Percentiles rank a stretch among this genome's conserved stretches.
These are phyloP conservation scores for Phylloscopus trochiloides DNA, from an alignment of 2,113 vertebrate species.

Conservation along the genomic window DNA sequence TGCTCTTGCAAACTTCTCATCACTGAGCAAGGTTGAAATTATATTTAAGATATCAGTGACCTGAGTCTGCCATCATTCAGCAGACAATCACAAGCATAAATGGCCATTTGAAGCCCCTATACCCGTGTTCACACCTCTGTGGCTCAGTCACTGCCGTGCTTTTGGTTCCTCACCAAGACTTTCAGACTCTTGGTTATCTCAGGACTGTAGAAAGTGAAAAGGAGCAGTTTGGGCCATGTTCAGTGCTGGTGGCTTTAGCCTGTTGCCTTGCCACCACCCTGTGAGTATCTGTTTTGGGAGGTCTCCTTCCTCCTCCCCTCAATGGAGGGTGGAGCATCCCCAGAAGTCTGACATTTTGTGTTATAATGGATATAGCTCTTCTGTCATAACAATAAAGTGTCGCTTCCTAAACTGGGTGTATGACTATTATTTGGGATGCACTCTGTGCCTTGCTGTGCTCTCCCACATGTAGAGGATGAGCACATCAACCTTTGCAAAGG, in stretches of 20 bases:
- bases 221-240: not conserved
- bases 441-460: not conserved
- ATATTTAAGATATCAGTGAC: not conserved
- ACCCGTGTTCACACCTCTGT: not conserved
- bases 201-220: not conserved
- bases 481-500: not conserved
- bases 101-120: not conserved
- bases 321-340: not conserved
- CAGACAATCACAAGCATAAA: not conserved
- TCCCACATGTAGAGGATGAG: not conserved
- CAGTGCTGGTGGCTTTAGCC: not conserved
- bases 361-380: not conserved
- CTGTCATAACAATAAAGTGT: slow-evolving; percentile 24
- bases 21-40: not conserved
- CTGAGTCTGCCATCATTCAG: not conserved
- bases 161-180: not conserved
- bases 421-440: not conserved
- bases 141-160: not conserved
- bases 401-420: not conserved
- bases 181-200: not conserved
- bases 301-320: not conserved
- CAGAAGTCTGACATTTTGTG: not conserved
- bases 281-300: not conserved
- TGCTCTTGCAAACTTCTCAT: not conserved
- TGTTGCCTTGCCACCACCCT: not conserved